Percentiles rank a stretch among this genome's conserved stretches.
These are phyloP conservation scores for Cartodere bifasciata DNA, from an alignment of 2,888 invertebrate genomes.

Conservation along the genomic window DNA sequence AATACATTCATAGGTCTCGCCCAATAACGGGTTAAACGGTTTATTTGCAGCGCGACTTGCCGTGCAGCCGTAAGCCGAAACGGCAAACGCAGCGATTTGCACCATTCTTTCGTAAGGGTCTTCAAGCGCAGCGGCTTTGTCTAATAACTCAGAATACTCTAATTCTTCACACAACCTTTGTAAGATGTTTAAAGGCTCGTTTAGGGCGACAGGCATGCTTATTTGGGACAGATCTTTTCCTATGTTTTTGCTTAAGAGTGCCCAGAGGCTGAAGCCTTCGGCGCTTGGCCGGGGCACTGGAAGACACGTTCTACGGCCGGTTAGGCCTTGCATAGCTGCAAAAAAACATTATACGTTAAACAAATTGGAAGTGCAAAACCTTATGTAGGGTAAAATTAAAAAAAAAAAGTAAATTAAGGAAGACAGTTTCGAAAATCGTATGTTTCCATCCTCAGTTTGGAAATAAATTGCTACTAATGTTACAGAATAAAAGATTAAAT, in stretches of 20 bases:
- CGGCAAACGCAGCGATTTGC: conserved; percentile 67
- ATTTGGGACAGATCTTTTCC: conserved; percentile 78
- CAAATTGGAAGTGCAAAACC: too few species aligned
- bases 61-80: conserved; percentile 62
- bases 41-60: conserved; percentile 67
- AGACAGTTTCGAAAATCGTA: too few species aligned
- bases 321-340: conserved; percentile 27
- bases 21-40: conserved; percentile 73
- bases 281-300: conserved; percentile 60
- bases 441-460: too few species aligned
- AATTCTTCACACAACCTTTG: conserved; percentile 74
- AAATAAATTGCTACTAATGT: too few species aligned
- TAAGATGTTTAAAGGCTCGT: conserved; percentile 71
- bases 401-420: too few species aligned
- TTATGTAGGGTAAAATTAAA: too few species aligned
- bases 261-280: conserved; percentile 69
- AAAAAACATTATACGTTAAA: conserved; percentile 4
- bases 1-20: conserved; percentile 72
- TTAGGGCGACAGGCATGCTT: conserved; percentile 76
- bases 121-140: conserved; percentile 54
- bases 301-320: conserved; percentile 50
- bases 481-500: too few species aligned
- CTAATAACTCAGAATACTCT: conserved; percentile 69
- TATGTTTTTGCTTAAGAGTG: conserved; percentile 66
- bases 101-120: conserved; percentile 62